Conservation (phyloP, 2,888 invertebrate species). For the Hemithea aestivaria region DNA sequence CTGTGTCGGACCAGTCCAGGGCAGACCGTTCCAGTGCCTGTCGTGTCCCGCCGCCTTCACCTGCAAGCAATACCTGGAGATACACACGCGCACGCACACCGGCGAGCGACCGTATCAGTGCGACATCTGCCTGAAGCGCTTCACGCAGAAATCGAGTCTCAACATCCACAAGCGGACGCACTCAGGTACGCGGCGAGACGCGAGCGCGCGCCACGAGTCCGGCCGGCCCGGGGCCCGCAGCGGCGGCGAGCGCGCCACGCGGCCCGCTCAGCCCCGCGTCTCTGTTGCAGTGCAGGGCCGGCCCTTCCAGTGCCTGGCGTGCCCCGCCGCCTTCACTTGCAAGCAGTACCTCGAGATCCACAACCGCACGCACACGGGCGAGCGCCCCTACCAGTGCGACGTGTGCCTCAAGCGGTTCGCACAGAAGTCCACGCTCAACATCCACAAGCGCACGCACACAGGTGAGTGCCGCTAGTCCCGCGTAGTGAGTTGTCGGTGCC, state of each 20-base stretch:
- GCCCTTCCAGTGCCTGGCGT: constrained; percentile 80
- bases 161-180: constrained; percentile 90
- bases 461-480: constrained; percentile 51
- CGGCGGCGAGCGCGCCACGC: constrained; percentile 25
- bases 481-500: constrained; percentile 69
- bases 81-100: constrained; percentile 82
- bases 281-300: constrained; percentile 75
- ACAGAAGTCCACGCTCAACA: constrained; percentile 89
- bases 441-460: constrained; percentile 89
- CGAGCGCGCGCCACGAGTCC: constrained; percentile 26
- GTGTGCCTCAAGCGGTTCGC: constrained; percentile 89
- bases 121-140: constrained; percentile 87
- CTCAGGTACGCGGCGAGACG: constrained; percentile 73
- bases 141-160: constrained; percentile 90
- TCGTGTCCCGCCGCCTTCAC: constrained; percentile 79
- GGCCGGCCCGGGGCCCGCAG: constrained; percentile 4
- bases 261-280: constrained; percentile 33
- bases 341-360: constrained; percentile 78
- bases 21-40: constrained; percentile 81
- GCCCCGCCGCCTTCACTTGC: constrained; percentile 80
- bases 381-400: constrained; percentile 83
- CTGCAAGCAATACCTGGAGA: constrained; percentile 80
- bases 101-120: constrained; percentile 82
- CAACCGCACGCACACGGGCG: constrained; percentile 77
- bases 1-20: constrained; percentile 78